Evolutionary conservation across 2,888 invertebrate genomes (phyloP), one percentile per base, ranked within the genome.

Genomic region (Harmothoe impar): DNA sequence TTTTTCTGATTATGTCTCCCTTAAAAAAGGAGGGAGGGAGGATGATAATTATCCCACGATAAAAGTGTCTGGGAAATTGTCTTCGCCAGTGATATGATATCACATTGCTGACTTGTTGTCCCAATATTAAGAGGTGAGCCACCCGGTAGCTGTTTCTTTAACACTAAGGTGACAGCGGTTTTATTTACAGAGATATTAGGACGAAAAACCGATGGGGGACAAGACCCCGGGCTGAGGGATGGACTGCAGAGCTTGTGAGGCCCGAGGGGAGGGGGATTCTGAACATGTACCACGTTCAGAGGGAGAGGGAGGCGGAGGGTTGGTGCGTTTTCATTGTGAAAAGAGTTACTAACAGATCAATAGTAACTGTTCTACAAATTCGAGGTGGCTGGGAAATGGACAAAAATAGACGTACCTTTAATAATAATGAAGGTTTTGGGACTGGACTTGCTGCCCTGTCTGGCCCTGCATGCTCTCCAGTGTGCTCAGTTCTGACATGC

Each of bases 1-100:
- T 62, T 62, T 62, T 62, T 62, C 62, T 62, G 62, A 62, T 62
- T 62, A 62, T 62, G 62, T 62, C 62, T 3, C 12, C 3, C 7
- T 62, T 7, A 62, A 62, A 62, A 62, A 20, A 20, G 62, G 15
- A 20, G 62, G 62, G 62, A 3, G 43, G 10, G 43, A 43, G 43
- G 43, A 43, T 43, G 43, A 62, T 62, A 62, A 62, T 62, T 62
- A 62, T 62, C 62, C 62, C 62, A 62, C 3, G n/a, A 62, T n/a
- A n/a, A 62, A 62, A 62, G 62, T 62, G 23, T n/a, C 62, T 62
- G 62, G 20, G 62, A 62, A 62, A 62, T 20, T n/a, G 62, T 62
- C 12, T 62, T 62, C 62, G 20, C 62, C 15, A 20, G 62, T 20
- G 62, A 62, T 62, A 20, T 20, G 7, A 62, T 62, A 62, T 62